phyloP scores from a whole-genome alignment of 2,113 vertebrate genomes.

The Brachyhypopomus gauderio region DNA sequence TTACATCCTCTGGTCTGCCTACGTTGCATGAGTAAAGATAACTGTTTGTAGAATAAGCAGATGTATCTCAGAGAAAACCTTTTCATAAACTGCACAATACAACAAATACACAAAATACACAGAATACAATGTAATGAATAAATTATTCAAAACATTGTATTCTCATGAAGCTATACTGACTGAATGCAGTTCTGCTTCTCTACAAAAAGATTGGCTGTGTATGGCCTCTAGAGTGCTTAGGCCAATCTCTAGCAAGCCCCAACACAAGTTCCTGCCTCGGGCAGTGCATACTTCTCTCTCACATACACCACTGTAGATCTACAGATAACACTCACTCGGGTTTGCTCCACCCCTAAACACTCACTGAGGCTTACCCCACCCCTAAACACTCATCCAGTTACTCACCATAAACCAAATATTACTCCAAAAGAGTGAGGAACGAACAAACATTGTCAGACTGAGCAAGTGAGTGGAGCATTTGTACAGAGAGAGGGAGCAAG shows the following conservation, averaged over 20 bases:
- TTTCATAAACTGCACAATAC: too few species aligned
- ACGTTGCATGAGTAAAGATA: too few species aligned
- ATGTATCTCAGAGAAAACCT: too few species aligned
- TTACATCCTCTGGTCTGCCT: too few species aligned
- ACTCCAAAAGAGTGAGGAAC: background rate
- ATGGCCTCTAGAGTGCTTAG: slow-evolving; percentile 50
- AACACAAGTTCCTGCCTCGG: slow-evolving; percentile 65
- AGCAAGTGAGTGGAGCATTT: too few species aligned
- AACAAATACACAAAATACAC: background rate
- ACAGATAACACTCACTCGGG: slow-evolving; percentile 7
- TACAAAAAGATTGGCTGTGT: slow-evolving; percentile 63
- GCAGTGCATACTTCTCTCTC: slow-evolving; percentile 55
- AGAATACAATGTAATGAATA: background rate
- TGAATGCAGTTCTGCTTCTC: slow-evolving; percentile 56
- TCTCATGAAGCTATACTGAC: slow-evolving; percentile 62
- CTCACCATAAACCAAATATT: background rate
- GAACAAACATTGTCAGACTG: too few species aligned
- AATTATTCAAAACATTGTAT: too few species aligned
- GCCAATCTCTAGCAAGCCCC: slow-evolving; percentile 67
- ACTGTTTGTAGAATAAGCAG: too few species aligned
- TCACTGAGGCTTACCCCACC: background rate
- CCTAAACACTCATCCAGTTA: background rate
- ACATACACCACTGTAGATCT: slow-evolving; percentile 6
- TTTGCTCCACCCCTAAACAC: background rate
- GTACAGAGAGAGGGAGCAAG: too few species aligned